Base-by-base conservation (phyloP, 2,888 invertebrate species). In the Drosophila phalerata region DNA sequence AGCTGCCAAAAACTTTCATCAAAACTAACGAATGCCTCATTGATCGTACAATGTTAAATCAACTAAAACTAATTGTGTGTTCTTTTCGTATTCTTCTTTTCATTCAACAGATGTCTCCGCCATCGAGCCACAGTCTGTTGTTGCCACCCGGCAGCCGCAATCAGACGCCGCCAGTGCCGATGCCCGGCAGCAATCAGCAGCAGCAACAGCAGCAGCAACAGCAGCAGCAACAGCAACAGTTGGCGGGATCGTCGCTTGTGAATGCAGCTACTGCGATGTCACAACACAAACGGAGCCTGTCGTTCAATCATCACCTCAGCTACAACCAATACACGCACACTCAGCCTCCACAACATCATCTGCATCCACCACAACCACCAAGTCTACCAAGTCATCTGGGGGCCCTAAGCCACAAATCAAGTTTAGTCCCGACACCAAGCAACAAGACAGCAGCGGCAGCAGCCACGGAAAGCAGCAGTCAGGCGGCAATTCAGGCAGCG, bases 231-330 rank as follows among this genome's bases (percentile, higher is more conserved):
- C 70, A 73, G 66, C 79, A 70, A 49, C 89, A 71, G 53, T 13
- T n/a, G 28, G 47, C 22, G 15, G 42, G 17, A 22, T 17, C 17
- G 25, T 25, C 68, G 91, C 69, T 71, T 51, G 73, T 70, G 55
- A 77, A 67, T 63, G 78, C 77, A 62, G 70, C 73, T 51, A 77
- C 75, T 78, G 73, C 83, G 72, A 66, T 93, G 94, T 94, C 94
- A 92, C 95, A 93, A 94, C 95, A 94, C 94, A 95, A 94, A 94
- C 94, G 94, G 94, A 95, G 94, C 93, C 95, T 94, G 87, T 95
- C 95, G 91, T 94, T 95, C 94, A 95, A 95, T 93, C 95, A 95
- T 92, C 95, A 95, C 92, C 94, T 95, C 93, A 95, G 95, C 92
- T 95, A 94, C 93, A 94, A 94, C 90, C 95, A 95, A 91, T 94